Conservation (phyloP, 2,888 invertebrate species). For the Chrysolina americana region DNA sequence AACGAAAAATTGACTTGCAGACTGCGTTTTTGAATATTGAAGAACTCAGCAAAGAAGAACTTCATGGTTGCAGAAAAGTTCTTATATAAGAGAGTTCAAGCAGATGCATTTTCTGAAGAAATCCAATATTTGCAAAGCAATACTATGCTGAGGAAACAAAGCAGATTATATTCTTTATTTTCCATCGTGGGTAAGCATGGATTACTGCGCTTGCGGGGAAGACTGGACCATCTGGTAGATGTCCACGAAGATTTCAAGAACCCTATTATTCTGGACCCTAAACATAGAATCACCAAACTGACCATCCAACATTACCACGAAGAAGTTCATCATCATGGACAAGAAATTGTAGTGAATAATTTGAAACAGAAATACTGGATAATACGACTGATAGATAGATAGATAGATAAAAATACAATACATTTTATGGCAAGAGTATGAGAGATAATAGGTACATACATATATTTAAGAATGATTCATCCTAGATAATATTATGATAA, state of each 20-base stretch:
- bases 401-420: no score
- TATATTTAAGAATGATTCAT: no score
- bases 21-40: no score
- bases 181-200: neutral
- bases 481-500: no score
- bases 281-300: neutral
- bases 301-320: slow-evolving; percentile 20
- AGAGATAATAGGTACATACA: no score
- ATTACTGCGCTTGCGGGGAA: neutral
- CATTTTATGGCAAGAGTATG: no score
- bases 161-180: slow-evolving; percentile 1
- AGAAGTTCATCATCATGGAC: neutral
- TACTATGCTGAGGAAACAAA: neutral
- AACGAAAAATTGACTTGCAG: no score
- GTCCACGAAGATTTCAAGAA: neutral
- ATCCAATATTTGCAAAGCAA: neutral
- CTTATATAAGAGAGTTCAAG: slow-evolving; percentile 2
- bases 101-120: slow-evolving; percentile 2
- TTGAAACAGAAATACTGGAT: neutral
- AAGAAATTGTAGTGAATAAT: no score
- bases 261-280: neutral
- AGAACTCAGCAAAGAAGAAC: neutral
- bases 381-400: slow-evolving; percentile 3
- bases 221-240: neutral
- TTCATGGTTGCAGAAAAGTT: neutral